A percentile compares a stretch with the other conserved stretches of the same genome.
Evolutionary conservation across 23 tunicate genomes (phyloP).

Genomic region (Clavelina lepadiformis): DNA sequence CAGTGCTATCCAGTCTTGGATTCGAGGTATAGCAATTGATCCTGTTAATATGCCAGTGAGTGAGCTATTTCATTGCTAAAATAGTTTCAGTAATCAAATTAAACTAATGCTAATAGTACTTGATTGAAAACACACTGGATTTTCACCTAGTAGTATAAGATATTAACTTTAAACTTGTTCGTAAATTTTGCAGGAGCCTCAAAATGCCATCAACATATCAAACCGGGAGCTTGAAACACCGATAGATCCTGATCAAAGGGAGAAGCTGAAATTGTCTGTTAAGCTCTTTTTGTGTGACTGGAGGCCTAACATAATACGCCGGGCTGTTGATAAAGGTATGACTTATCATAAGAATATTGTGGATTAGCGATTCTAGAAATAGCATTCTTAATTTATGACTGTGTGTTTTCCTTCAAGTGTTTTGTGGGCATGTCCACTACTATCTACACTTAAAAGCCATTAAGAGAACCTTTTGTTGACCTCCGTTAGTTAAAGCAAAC

Average conservation of each 20-base stretch:
- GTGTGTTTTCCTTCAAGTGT: too few relatives aligned
- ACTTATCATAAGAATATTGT: too few relatives aligned
- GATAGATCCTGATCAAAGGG: conserved; percentile 61
- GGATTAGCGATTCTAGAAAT: too few relatives aligned
- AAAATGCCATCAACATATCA: conserved; percentile 27
- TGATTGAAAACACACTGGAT: too few relatives aligned
- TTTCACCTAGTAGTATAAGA: too few relatives aligned
- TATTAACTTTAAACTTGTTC: not conserved
- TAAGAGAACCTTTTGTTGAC: too few relatives aligned
- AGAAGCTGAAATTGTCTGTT: conserved; percentile 57
- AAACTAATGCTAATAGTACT: too few relatives aligned
- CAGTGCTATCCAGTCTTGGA: conserved; percentile 63
- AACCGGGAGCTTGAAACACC: conserved; percentile 37
- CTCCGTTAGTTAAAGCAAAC: too few relatives aligned
- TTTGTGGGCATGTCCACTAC: too few relatives aligned
- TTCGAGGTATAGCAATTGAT: conserved; percentile 29
- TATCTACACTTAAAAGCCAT: too few relatives aligned
- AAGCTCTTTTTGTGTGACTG: conserved; percentile 65
- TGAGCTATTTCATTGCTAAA: not conserved
- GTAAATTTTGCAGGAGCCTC: conserved; percentile 52
- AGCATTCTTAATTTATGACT: too few relatives aligned
- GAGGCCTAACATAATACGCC: conserved; percentile 42
- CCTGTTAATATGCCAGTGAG: conserved; percentile 68
- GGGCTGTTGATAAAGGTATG: conserved; percentile 70
- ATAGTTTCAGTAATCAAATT: not conserved